Conservation (phyloP, 2,797 vertebrate genomes). For the Muscicapa striata region DNA sequence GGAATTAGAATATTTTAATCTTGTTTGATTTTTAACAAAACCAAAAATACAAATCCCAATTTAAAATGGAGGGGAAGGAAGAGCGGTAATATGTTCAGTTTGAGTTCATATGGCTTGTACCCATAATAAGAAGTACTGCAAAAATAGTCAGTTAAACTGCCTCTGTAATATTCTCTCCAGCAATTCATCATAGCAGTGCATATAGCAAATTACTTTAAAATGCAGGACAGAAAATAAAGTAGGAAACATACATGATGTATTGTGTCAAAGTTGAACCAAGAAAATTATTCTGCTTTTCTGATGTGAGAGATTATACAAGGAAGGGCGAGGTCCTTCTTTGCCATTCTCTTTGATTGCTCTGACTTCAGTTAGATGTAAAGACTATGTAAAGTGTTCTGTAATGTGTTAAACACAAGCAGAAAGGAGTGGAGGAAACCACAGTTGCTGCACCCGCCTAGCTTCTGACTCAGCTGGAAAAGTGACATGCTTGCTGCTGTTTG, state of each 20-base stretch:
- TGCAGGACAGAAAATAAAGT: neutral
- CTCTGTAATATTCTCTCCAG: neutral
- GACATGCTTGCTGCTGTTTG: neutral
- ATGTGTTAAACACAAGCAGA: neutral
- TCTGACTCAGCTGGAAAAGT: neutral
- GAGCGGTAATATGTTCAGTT: rapidly evolving
- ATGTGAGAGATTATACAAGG: neutral
- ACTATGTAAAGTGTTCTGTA: neutral
- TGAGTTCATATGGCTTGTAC: neutral
- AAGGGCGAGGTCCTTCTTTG: neutral
- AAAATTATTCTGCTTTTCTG: neutral
- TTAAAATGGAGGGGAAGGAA: neutral
- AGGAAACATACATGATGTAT: neutral
- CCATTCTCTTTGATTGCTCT: neutral
- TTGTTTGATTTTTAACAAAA: neutral
- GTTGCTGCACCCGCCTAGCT: neutral
- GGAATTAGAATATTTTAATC: neutral
- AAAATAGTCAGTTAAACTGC: neutral
- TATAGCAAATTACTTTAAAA: neutral
- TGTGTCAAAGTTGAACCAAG: neutral
- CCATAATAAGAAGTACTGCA: neutral
- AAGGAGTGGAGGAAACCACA: neutral
- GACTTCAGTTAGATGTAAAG: neutral
- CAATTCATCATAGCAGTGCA: neutral
- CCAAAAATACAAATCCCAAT: neutral